Conservation (phyloP, 2,797 vertebrate genomes). For the Coccyzus lansbergi region DNA sequence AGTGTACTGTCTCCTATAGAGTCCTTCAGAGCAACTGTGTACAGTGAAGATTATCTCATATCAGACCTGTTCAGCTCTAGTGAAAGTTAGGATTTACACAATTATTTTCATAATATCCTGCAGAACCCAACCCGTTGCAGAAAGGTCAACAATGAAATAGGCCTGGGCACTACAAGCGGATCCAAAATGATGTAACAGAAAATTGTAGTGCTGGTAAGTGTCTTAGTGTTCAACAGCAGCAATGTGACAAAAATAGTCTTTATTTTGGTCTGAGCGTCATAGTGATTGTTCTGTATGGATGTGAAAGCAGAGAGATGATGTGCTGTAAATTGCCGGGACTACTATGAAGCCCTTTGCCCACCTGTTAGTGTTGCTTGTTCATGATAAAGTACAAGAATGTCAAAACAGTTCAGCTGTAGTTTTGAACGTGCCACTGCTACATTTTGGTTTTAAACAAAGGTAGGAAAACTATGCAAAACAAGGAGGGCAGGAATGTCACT, state of each 20-base stretch:
- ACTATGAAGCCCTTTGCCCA: background rate
- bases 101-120: background rate
- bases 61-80: background rate
- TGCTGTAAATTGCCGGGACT: background rate
- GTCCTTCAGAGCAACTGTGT: background rate
- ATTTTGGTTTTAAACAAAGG: background rate
- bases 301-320: background rate
- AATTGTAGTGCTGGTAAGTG: background rate
- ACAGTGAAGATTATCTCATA: background rate
- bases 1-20: accelerated
- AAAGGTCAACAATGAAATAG: background rate
- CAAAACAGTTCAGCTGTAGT: background rate
- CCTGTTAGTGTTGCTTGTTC: background rate
- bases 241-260: background rate
- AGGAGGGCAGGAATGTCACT: background rate
- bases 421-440: background rate
- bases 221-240: background rate
- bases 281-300: background rate
- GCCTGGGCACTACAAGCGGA: background rate
- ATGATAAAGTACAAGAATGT: background rate
- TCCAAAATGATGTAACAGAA: background rate
- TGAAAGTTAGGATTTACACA: background rate
- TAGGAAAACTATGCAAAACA: background rate
- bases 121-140: background rate
- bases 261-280: background rate